phyloP scores from a whole-genome alignment of 2,113 vertebrate genomes.

The Equus przewalskii region DNA sequence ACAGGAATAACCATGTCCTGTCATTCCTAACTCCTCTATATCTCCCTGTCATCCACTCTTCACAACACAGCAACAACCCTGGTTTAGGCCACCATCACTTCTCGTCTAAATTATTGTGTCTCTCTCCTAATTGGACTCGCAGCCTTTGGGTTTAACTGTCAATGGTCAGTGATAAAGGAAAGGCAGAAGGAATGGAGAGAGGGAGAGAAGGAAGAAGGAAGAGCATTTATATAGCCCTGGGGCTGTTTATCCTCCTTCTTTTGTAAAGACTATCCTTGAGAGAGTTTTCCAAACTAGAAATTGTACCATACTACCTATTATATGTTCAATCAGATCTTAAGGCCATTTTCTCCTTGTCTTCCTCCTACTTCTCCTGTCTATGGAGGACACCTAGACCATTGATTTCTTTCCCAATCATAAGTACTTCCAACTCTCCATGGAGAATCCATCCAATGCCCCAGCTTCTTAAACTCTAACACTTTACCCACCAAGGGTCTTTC shows the following conservation, averaged over 20 bases:
- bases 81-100: not conserved
- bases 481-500: not conserved
- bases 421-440: not conserved
- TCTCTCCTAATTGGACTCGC: not conserved
- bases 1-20: not conserved
- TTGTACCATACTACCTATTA: not conserved
- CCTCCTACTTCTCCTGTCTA: not conserved
- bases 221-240: too few species aligned
- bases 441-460: too few species aligned
- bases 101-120: not conserved
- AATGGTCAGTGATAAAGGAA: not conserved
- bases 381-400: not conserved
- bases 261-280: not conserved
- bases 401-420: too few species aligned
- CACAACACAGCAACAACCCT: not conserved
- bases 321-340: not conserved
- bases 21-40: too few species aligned
- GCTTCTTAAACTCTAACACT: not conserved
- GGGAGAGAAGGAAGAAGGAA: not conserved
- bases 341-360: too few species aligned
- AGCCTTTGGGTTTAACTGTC: not conserved
- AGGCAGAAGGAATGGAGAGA: not conserved
- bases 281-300: not conserved
- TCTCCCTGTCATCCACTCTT: not conserved
- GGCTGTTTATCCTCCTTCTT: not conserved